These are phyloP conservation scores for Tautogolabrus adspersus DNA, from an alignment of 2,113 vertebrate species.

Conservation along the genomic window DNA sequence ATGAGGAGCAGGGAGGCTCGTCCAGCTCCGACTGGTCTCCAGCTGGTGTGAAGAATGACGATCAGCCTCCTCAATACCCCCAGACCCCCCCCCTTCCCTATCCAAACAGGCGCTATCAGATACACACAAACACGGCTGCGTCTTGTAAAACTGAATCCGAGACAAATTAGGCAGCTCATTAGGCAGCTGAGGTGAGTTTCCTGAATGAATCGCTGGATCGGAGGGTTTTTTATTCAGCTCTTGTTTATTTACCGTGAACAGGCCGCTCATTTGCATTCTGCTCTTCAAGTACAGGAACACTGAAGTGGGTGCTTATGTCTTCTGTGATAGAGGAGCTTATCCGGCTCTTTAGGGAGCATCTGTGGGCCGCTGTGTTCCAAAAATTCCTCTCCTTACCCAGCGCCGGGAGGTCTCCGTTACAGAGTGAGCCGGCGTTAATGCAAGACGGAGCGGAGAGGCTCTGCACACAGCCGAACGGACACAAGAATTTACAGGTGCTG, in stretches of 20 bases:
- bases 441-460: slow-evolving; percentile 2
- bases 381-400: slow-evolving; percentile 1
- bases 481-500: not conserved
- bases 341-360: slow-evolving; percentile 69
- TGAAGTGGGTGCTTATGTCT: slow-evolving; percentile 74
- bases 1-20: slow-evolving; percentile 44
- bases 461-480: not conserved
- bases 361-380: slow-evolving; percentile 58
- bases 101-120: slow-evolving; percentile 64
- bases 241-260: slow-evolving; percentile 68
- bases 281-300: slow-evolving; percentile 65
- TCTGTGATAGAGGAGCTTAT: slow-evolving; percentile 68
- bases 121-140: slow-evolving; percentile 70
- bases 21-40: slow-evolving; percentile 65
- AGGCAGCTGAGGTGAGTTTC: slow-evolving; percentile 71
- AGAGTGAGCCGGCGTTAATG: not conserved
- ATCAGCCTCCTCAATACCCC: slow-evolving; percentile 35
- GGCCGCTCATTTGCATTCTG: slow-evolving; percentile 72
- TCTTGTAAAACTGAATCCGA: slow-evolving; percentile 68
- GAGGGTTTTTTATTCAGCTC: slow-evolving; percentile 54
- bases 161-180: slow-evolving; percentile 73
- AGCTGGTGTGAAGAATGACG: slow-evolving; percentile 68
- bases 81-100: not conserved
- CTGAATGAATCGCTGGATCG: slow-evolving; percentile 54
- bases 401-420: not conserved